Conservation (phyloP, 1,140 invertebrate genomes). For the Himalopsyche phryganea region DNA sequence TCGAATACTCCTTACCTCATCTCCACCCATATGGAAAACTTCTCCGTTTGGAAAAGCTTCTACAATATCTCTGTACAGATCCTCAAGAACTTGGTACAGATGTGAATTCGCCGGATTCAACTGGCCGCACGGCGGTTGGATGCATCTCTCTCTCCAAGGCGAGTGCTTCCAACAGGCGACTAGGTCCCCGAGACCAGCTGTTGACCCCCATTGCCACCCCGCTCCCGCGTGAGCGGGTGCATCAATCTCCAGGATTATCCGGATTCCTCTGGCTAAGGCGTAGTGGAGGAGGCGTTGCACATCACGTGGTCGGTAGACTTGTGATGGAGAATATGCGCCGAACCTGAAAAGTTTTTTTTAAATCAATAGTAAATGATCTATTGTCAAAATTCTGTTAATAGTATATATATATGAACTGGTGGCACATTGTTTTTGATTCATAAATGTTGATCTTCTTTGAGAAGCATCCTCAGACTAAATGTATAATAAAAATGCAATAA, state of each 20-base stretch:
- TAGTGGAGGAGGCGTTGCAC: slow-evolving; percentile 68
- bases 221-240: slow-evolving; percentile 80
- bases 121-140: slow-evolving; percentile 83
- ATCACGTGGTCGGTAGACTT: slow-evolving; percentile 70
- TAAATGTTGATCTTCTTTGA: no score
- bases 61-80: slow-evolving; percentile 67
- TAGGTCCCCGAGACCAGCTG: slow-evolving; percentile 28
- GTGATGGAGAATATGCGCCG: slow-evolving; percentile 64
- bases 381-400: slow-evolving; percentile 4
- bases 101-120: slow-evolving; percentile 76
- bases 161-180: slow-evolving; percentile 38
- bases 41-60: slow-evolving; percentile 55
- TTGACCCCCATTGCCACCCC: slow-evolving; percentile 75
- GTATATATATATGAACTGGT: neutral
- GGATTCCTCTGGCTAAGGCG: slow-evolving; percentile 67
- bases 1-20: slow-evolving; percentile 61
- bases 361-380: slow-evolving; percentile 44
- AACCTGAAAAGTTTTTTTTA: no score
- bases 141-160: slow-evolving; percentile 71
- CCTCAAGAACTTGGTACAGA: slow-evolving; percentile 65
- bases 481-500: no score
- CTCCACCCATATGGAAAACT: slow-evolving; percentile 79
- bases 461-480: no score
- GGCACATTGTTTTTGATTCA: neutral
- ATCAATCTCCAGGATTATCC: slow-evolving; percentile 79